A percentile compares a stretch with the other conserved stretches of the same genome.
Conservation (phyloP, 2,113 vertebrate genomes). For the Podarcis muralis region DNA sequence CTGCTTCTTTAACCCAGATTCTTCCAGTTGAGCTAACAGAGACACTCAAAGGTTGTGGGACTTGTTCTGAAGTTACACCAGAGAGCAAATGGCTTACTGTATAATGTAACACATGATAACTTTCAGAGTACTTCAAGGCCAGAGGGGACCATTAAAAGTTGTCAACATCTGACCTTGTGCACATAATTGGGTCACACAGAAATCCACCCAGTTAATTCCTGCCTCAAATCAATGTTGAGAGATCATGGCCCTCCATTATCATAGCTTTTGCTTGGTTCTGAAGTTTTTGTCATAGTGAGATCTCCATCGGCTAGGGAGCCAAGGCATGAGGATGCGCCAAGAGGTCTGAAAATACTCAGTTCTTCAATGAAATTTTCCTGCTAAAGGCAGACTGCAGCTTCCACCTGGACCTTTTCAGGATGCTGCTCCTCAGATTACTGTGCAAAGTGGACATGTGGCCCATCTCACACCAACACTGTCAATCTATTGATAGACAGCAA, state of each 20-base stretch:
- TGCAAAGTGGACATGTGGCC: too few relatives aligned
- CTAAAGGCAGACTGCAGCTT: neutral
- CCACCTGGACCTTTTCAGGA: neutral
- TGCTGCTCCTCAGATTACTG: too few relatives aligned
- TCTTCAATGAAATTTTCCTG: neutral
- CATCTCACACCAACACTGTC: neutral
- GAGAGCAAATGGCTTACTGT: neutral
- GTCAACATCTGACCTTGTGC: slow-evolving; percentile 1
- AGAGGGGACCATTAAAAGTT: slow-evolving; percentile 11
- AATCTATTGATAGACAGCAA: neutral
- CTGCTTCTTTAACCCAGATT: slow-evolving; percentile 25
- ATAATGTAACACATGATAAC: slow-evolving; percentile 7
- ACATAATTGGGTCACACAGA: neutral
- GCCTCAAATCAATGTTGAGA: neutral
- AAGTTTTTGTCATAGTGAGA: neutral
- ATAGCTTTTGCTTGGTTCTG: neutral
- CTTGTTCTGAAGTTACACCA: neutral
- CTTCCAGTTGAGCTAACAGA: neutral
- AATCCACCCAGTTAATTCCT: neutral
- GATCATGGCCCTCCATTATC: neutral
- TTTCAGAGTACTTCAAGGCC: neutral
- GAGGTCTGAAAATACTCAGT: neutral
- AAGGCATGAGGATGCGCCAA: neutral
- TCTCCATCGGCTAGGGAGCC: neutral
- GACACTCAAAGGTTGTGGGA: slow-evolving; percentile 6